Percentiles rank a stretch among this genome's conserved stretches.
Evolutionary conservation across 2,113 vertebrate species (phyloP).

Genomic region (Fulica atra): DNA sequence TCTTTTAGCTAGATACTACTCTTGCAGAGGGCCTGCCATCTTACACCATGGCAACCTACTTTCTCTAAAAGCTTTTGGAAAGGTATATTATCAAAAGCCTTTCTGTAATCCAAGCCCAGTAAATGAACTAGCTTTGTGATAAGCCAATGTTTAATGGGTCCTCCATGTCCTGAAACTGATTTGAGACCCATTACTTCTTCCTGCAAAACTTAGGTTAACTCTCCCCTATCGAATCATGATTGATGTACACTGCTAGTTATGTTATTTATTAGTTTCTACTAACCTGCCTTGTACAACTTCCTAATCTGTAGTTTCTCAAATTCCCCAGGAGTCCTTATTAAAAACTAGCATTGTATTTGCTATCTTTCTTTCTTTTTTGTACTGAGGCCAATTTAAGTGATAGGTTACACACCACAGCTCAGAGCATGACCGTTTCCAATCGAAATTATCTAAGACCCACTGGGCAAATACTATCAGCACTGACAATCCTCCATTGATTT

Average conservation of each 20-base stretch:
- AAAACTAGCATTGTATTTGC: neutral
- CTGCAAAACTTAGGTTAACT: neutral
- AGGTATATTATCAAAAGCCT: neutral
- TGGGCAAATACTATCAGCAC: neutral
- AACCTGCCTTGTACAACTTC: neutral
- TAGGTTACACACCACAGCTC: neutral
- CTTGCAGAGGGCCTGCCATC: neutral
- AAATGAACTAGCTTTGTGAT: neutral
- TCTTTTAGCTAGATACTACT: neutral
- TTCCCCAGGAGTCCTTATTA: conserved; percentile 13
- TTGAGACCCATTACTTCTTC: neutral
- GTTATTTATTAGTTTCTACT: neutral
- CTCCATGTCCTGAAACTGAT: neutral
- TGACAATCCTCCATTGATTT: neutral
- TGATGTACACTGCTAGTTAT: neutral
- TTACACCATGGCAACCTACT: neutral
- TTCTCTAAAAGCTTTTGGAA: neutral
- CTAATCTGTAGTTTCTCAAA: neutral
- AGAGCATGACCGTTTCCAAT: neutral
- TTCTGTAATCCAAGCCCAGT: neutral
- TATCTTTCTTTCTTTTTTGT: neutral
- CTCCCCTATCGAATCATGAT: neutral
- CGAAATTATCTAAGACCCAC: neutral
- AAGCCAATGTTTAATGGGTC: neutral
- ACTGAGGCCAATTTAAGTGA: neutral